Evolutionary conservation across 2,888 invertebrate genomes (phyloP).

Genomic region (Podotricha telesiphe): DNA sequence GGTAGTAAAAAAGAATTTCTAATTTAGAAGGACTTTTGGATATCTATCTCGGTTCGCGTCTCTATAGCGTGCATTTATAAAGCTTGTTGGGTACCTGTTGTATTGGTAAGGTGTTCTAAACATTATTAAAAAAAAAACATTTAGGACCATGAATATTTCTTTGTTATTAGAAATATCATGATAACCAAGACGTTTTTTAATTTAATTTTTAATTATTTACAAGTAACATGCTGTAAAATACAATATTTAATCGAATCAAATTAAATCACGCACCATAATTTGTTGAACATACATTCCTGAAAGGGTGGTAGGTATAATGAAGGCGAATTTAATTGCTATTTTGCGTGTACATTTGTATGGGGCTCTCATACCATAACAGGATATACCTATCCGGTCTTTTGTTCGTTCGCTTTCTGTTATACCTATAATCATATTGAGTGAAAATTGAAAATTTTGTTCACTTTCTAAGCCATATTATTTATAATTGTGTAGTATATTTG

Average conservation of each 20-base stretch:
- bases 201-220: no score
- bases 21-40: no score
- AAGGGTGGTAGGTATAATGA: conserved; percentile 67
- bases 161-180: no score
- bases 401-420: conserved; percentile 23
- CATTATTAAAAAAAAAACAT: no score
- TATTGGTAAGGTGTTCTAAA: no score
- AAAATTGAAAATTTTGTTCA: conserved; percentile 10
- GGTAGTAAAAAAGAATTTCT: no score
- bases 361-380: conserved; percentile 49
- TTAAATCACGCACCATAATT: conserved; percentile 52
- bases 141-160: no score
- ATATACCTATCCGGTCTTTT: conserved; percentile 43
- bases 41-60: no score
- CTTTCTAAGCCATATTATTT: background rate
- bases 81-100: no score
- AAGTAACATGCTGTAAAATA: background rate
- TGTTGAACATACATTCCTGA: conserved; percentile 48
- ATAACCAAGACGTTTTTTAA: no score
- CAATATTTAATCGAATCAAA: conserved; percentile 3
- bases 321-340: conserved; percentile 77
- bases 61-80: no score
- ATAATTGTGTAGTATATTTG: no score
- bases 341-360: conserved; percentile 55
- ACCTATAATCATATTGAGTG: conserved; percentile 7